Conservation (phyloP, 2,113 vertebrate species). For the Atrichornis clamosus region DNA sequence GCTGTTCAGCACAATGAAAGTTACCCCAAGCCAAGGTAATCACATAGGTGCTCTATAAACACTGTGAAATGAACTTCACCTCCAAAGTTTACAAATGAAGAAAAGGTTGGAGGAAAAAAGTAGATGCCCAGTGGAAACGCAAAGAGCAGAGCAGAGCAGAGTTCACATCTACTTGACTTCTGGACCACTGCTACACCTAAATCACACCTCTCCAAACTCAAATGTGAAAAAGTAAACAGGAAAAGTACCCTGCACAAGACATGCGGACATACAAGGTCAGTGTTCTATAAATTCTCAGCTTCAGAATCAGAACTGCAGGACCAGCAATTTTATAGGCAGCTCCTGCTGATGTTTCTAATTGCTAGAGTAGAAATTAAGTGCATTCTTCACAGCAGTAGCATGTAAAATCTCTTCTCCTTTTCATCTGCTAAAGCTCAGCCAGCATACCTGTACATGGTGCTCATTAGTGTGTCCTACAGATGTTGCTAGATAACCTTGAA, state of each 20-base stretch:
- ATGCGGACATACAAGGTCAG: neutral
- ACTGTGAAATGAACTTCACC: neutral
- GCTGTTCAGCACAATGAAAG: neutral
- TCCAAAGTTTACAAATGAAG: neutral
- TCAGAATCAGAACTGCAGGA: neutral
- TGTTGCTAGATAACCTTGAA: neutral
- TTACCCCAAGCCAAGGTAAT: neutral
- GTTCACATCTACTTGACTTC: neutral
- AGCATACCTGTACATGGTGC: neutral
- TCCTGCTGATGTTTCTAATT: constrained; percentile 11
- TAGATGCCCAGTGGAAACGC: neutral
- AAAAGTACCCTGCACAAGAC: neutral
- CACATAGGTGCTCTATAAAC: neutral
- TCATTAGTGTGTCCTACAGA: neutral
- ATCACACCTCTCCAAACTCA: neutral
- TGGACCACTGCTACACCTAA: neutral
- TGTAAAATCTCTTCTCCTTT: neutral
- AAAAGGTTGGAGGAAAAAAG: neutral
- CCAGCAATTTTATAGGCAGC: neutral
- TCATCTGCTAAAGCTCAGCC: neutral
- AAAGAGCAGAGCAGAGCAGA: neutral
- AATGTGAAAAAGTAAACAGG: neutral
- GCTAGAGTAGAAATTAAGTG: neutral
- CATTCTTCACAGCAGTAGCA: neutral
- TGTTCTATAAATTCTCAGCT: neutral